Conservation (phyloP, 2,888 invertebrate species). For the Drosophila silvestris region DNA sequence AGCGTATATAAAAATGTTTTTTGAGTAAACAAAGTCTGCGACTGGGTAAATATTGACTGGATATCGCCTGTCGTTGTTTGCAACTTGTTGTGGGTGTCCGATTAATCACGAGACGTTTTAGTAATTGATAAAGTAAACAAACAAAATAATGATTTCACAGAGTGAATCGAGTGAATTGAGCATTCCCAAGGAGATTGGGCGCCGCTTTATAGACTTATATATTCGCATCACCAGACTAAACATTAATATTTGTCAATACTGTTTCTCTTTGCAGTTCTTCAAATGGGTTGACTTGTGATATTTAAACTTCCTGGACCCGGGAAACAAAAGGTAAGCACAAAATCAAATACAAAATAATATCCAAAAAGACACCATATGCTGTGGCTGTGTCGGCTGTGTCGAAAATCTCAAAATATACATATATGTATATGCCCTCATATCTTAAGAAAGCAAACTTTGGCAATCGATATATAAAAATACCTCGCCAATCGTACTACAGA, state of each 20-base stretch:
- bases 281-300: constrained; percentile 85
- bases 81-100: constrained; percentile 14
- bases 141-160: constrained; percentile 11
- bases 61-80: constrained; percentile 1
- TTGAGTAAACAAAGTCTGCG: constrained; percentile 30
- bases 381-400: neutral
- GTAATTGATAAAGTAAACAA: constrained; percentile 45
- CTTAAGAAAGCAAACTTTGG: constrained; percentile 2
- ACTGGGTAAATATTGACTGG: constrained; percentile 4
- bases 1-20: constrained; percentile 19
- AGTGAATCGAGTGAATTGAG: neutral
- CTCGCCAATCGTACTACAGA: neutral
- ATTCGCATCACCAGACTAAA: constrained; percentile 23
- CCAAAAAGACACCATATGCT: neutral
- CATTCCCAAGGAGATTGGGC: constrained; percentile 15
- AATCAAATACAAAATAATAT: neutral
- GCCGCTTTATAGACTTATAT: constrained; percentile 11
- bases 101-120: constrained; percentile 20
- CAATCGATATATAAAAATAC: constrained; percentile 10
- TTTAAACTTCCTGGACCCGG: constrained; percentile 85
- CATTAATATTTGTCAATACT: neutral
- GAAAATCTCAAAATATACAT: neutral
- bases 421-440: neutral
- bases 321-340: constrained; percentile 84
- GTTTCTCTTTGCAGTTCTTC: constrained; percentile 83